Percentiles rank a stretch among this genome's conserved stretches.
phyloP scores from a whole-genome alignment of 2,888 invertebrate species.

The Pasiphila rectangulata region DNA sequence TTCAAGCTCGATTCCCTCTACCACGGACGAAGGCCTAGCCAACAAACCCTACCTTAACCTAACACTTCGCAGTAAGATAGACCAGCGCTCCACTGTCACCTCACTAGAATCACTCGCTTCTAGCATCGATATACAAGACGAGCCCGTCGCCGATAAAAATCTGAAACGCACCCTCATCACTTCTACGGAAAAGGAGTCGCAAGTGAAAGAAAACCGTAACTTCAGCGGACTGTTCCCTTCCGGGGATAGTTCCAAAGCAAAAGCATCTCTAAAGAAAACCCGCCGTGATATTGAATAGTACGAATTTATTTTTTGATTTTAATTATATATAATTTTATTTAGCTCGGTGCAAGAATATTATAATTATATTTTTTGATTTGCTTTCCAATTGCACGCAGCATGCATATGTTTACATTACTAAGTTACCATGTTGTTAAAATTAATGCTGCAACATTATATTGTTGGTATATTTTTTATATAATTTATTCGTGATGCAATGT shows the following conservation, averaged over 20 bases:
- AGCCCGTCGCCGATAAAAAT: slow-evolving; percentile 40
- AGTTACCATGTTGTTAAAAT: no score
- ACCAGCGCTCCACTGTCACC: slow-evolving; percentile 73
- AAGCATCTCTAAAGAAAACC: slow-evolving; percentile 52
- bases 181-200: slow-evolving; percentile 55
- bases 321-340: slow-evolving; percentile 2
- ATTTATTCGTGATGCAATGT: no score
- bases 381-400: no score
- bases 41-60: slow-evolving; percentile 52
- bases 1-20: slow-evolving; percentile 23
- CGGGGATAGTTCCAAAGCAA: slow-evolving; percentile 46
- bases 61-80: slow-evolving; percentile 44
- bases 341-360: neutral
- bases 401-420: no score
- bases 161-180: slow-evolving; percentile 55
- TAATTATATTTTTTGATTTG: no score
- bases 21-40: slow-evolving; percentile 16
- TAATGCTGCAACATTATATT: neutral
- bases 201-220: slow-evolving; percentile 59
- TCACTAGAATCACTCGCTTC: slow-evolving; percentile 79
- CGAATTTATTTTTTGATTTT: slow-evolving; percentile 19
- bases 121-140: slow-evolving; percentile 55
- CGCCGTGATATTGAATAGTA: slow-evolving; percentile 37
- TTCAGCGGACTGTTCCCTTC: slow-evolving; percentile 57
- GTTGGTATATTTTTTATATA: neutral